Base-by-base conservation (phyloP, 2,888 invertebrate species). In the Pseudococcus viburni region DNA sequence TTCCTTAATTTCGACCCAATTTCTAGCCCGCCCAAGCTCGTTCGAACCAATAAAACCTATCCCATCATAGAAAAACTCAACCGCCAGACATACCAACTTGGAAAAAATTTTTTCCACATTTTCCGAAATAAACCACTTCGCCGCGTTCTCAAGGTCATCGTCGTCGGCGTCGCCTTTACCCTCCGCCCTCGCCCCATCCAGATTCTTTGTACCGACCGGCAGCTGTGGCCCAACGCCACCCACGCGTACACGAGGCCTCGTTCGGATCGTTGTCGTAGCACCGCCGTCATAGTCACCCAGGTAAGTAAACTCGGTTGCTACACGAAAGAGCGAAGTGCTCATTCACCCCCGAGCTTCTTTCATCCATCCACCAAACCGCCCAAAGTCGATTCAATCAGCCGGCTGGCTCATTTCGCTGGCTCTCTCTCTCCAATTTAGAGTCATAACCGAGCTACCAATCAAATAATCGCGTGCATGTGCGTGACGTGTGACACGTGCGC, bases 61-160 rank as follows among this genome's bases (percentile, higher is more conserved):
- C n/a, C 5, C 55, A 19, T 9, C 22, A 9, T 22, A 22, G 9
- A 64, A 64, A 11, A 64, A 11, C 3, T 64, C 64, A 19, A 9
- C 64, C 22, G 64, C 64, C 64, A 64, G 64, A 64, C 64, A 15
- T 8, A 59, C 22, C 59, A 19, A 59, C 11, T 64, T 64, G 64
- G 59, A 64, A 64, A 64, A 64, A 64, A 64, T 64, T 64, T 22
- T 22, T 64, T 64, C 11, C 22, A 22, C 64, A 64, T 64, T 64
- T 64, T 64, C 64, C 64, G 19, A 64, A 64, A 64, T 19, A 22
- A 64, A 22, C 64, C 19, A 22, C 22, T 11, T 64, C 64, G 64
- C 22, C 64, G 64, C 64, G 22, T 22, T 11, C 64, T 64, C 64
- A 64, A 64, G 64, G 64, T 22, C 64, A 59, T 19, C 59, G n/a